Conservation (phyloP, 2,888 invertebrate genomes). For the Heliconius sara region DNA sequence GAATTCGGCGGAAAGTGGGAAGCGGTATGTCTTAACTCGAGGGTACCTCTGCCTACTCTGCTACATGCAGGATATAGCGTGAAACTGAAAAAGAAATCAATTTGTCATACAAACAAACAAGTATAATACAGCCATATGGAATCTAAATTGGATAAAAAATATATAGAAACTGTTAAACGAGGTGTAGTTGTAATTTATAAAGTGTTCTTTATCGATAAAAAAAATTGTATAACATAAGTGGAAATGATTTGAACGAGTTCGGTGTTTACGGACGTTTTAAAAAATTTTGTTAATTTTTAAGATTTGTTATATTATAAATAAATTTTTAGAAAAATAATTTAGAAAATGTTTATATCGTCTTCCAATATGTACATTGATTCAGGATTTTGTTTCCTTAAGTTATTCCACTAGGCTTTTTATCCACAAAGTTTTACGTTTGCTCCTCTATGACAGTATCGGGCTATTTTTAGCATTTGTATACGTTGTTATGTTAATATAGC, state of each 20-base stretch:
- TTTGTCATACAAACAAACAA: conserved; percentile 14
- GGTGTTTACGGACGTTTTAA: conserved; percentile 42
- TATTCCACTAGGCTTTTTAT: conserved; percentile 58
- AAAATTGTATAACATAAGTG: conserved; percentile 33
- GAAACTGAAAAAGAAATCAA: no score
- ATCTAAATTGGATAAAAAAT: conserved; percentile 41
- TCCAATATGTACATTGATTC: conserved; percentile 75
- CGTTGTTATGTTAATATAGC: not conserved
- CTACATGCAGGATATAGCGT: no score
- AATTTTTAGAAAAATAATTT: conserved; percentile 49
- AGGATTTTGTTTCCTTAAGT: conserved; percentile 66
- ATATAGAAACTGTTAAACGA: conserved; percentile 43
- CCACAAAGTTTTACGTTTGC: conserved; percentile 22
- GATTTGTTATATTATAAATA: conserved; percentile 44
- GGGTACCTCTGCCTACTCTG: no score
- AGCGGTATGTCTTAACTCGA: no score
- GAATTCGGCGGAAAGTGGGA: no score
- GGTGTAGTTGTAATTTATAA: conserved; percentile 49
- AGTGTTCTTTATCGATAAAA: conserved; percentile 52
- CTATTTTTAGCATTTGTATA: not conserved
- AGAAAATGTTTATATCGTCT: conserved; percentile 67
- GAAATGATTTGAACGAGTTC: conserved; percentile 16
- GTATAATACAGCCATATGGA: conserved; percentile 39
- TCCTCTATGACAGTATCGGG: not conserved
- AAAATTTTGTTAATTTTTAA: conserved; percentile 39